Evolutionary conservation across 2,113 vertebrate genomes (phyloP), one percentile per base, ranked within the genome.

Genomic region (Datnioides undecimradiatus): DNA sequence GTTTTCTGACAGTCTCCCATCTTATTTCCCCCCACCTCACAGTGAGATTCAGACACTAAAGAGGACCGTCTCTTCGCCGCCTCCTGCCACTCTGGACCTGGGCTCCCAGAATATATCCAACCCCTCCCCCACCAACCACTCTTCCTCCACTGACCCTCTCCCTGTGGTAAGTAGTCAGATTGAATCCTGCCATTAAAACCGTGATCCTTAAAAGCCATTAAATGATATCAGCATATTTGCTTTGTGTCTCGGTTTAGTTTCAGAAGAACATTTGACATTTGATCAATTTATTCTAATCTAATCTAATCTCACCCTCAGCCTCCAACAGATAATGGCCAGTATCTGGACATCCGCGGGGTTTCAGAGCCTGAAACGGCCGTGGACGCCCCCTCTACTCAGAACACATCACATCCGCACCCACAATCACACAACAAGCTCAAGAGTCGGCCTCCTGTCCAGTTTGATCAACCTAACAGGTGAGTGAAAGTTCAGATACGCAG

Each of bases 391-490:
- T 92, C 80, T 12, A 49, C 79, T 31, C 91, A 96, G 86, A 94
- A 92, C 80, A 88, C 82, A 73, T 70, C 90, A 88, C 92, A 93
- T 83, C 91, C 95, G 84, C 92, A 91, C 88, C 93, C 79, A 80
- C 81, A 87, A 54, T 78, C 86, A 92, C 94, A 94, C 93, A 94
- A 74, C 84, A 91, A 88, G 93, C 95, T 93, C 86, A 95, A 88
- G 72, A 92, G 87, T 90, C 96, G 95, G 92, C 91, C 84, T 69
- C 87, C 93, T 45, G 94, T 96, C 58, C 93, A 96, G 82, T 99
- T 99, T 67, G 96, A 98, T 93, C 96, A 97, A 80, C 97, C 98
- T 2, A 99, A 99, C 90, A 96, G 98, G 98, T 99, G 76, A 94
- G 96, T 73, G 8, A 3, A 75, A 34, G 31, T 52, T 31, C 5